Evolutionary conservation across 1,140 invertebrate genomes (phyloP).

Genomic region (Drosophila sucinea): DNA sequence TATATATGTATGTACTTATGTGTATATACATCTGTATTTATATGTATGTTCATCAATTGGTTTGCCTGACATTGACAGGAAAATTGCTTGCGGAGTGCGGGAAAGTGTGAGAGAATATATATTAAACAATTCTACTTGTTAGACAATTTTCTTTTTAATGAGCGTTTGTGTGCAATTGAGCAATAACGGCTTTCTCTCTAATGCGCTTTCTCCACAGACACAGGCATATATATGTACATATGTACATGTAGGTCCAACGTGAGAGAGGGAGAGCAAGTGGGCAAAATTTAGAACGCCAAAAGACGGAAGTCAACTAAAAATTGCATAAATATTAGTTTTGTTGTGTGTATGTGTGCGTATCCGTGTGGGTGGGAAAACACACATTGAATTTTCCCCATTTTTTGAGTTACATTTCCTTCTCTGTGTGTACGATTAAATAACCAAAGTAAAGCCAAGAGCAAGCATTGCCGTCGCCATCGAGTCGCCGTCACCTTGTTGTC

Average conservation of each 20-base stretch:
- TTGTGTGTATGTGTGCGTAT: constrained; percentile 16
- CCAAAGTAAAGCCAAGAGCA: constrained; percentile 48
- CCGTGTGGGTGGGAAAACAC: constrained; percentile 33
- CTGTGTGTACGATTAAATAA: constrained; percentile 63
- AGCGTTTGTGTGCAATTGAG: constrained; percentile 55
- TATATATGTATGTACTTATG: constrained; percentile 18
- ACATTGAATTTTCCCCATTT: constrained; percentile 61
- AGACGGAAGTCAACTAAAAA: constrained; percentile 62
- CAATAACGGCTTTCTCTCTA: constrained; percentile 62
- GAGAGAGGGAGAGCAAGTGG: constrained; percentile 40
- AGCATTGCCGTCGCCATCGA: constrained; percentile 26
- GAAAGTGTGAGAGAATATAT: constrained; percentile 21
- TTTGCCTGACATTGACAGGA: constrained; percentile 43
- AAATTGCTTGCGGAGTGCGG: constrained; percentile 21
- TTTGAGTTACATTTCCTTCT: constrained; percentile 22
- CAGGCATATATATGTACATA: not conserved
- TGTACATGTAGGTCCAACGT: not conserved
- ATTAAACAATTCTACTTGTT: constrained; percentile 36
- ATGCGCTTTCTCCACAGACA: constrained; percentile 65
- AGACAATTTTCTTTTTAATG: constrained; percentile 39
- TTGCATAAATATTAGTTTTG: constrained; percentile 66
- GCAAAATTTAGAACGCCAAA: constrained; percentile 50
- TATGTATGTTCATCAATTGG: constrained; percentile 23
- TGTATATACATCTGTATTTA: constrained; percentile 22
- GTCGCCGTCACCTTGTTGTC: constrained; percentile 31